Base-by-base conservation (phyloP, 2,888 invertebrate species). In the Monochamus alternatus region DNA sequence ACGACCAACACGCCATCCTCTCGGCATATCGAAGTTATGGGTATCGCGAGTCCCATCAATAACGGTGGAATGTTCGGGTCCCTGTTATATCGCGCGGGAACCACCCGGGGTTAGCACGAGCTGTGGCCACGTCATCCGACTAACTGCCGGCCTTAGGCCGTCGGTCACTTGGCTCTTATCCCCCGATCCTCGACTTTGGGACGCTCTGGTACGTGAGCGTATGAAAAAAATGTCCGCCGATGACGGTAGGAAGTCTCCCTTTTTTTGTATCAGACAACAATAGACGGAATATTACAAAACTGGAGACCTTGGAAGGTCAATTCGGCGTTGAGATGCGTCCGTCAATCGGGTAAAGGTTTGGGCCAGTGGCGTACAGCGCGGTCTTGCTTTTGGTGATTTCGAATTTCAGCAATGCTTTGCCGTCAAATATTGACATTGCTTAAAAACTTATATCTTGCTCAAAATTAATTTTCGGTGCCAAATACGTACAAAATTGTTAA, bases 101-200 rank as follows among this genome's bases (percentile, higher is more conserved):
- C 78, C 76, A 79, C 79, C 79, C 75, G 79, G 78, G 79, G 79
- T 74, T 74, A 79, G 79, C 79, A 79, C 79, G 79, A 77, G 77
- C 73, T 73, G 71, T 60, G 44, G 43, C 62, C 38, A 63, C 62
- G 62, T 63, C 62, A 63, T 75, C 71, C 66, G 70, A 75, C 65
- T 75, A 75, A 75, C 70, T 71, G 65, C 69, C 71, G 47, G 71
- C 62, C 62, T n/a, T 14, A 43, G 62, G 62, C 62, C 62, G 60
- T 60, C 70, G 70, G 70, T 62, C 70, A 62, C 30, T 71, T 44
- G 62, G 70, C 62, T 63, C n/a, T 63, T 63, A 38, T n/a, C 60
- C 9, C 32, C 32, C 31, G n/a, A 12, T 38, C 32, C 60, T 60
- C 5, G 60, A 60, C 38, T 60, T 60, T 12, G n/a, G 32, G 32